phyloP scores from a whole-genome alignment of 2,888 invertebrate species.

The Metacarcinus magister region DNA sequence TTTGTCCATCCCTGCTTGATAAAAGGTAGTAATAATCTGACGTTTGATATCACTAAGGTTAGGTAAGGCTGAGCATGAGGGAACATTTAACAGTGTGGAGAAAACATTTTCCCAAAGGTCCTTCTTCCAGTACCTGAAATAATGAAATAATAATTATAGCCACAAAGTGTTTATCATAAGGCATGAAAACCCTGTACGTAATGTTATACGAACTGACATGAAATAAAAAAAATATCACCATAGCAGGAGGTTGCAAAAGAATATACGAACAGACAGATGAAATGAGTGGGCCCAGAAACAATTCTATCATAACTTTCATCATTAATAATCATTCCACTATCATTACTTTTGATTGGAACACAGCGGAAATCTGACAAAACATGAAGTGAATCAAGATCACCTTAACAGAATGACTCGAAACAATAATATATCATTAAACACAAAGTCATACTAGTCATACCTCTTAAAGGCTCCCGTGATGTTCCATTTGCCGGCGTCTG shows the following conservation, averaged over 20 bases:
- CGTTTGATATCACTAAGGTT: constrained; percentile 86
- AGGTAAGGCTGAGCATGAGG: constrained; percentile 91
- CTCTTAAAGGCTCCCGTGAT: constrained; percentile 77
- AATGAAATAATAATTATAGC: constrained; percentile 26
- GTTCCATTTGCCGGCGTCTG: constrained; percentile 56
- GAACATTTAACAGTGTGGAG: constrained; percentile 91
- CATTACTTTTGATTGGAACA: neutral
- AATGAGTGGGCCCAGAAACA: neutral
- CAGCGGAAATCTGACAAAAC: neutral
- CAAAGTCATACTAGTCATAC: constrained; percentile 62
- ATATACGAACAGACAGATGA: neutral
- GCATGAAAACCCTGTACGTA: neutral
- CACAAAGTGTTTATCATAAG: neutral
- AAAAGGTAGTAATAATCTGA: constrained; percentile 67
- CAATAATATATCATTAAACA: constrained; percentile 42
- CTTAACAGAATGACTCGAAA: neutral
- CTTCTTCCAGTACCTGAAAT: constrained; percentile 88
- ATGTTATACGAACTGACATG: too few species aligned
- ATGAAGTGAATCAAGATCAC: neutral
- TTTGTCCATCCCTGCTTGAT: constrained; percentile 52
- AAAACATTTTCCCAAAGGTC: constrained; percentile 93
- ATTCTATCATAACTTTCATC: neutral
- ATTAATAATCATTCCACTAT: neutral
- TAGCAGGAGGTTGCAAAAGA: neutral
- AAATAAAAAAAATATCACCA: neutral